Evolutionary conservation across 2,113 vertebrate species (phyloP).

Genomic region (Tragelaphus buxtoni): DNA sequence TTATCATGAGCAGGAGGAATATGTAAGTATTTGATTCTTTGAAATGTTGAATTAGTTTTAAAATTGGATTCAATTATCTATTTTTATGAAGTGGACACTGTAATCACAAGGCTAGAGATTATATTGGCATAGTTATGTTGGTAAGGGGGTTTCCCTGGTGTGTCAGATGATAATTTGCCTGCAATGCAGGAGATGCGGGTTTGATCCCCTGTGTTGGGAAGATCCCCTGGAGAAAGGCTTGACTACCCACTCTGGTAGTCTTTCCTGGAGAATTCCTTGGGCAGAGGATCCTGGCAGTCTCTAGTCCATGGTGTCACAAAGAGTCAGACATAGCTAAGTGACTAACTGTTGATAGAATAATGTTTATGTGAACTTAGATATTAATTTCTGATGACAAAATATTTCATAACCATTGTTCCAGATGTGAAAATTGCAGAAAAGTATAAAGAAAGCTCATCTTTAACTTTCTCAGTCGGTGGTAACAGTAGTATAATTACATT

Average conservation of each 20-base stretch:
- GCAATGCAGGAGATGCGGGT: neutral
- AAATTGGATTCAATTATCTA: neutral
- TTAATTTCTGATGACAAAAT: slow-evolving; percentile 27
- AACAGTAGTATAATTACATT: neutral
- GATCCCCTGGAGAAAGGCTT: neutral
- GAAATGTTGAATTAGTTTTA: neutral
- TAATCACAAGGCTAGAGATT: neutral
- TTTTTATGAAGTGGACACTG: neutral
- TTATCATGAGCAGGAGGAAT: slow-evolving; percentile 82
- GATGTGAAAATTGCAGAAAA: slow-evolving; percentile 12
- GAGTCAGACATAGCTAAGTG: neutral
- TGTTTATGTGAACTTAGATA: slow-evolving; percentile 28
- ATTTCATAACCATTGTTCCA: neutral
- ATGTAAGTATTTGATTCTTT: slow-evolving; percentile 79
- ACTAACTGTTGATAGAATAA: neutral
- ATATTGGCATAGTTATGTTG: neutral
- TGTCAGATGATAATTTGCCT: neutral
- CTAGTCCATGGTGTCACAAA: neutral
- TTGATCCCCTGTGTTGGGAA: neutral
- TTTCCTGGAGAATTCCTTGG: neutral
- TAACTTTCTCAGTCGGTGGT: neutral
- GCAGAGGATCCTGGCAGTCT: neutral
- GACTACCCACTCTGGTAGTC: neutral
- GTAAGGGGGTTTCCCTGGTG: neutral
- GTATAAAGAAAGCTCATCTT: neutral